These are phyloP conservation scores for Brachypalpus laphriformis DNA, from an alignment of 2,888 invertebrate genomes.

Conservation along the genomic window DNA sequence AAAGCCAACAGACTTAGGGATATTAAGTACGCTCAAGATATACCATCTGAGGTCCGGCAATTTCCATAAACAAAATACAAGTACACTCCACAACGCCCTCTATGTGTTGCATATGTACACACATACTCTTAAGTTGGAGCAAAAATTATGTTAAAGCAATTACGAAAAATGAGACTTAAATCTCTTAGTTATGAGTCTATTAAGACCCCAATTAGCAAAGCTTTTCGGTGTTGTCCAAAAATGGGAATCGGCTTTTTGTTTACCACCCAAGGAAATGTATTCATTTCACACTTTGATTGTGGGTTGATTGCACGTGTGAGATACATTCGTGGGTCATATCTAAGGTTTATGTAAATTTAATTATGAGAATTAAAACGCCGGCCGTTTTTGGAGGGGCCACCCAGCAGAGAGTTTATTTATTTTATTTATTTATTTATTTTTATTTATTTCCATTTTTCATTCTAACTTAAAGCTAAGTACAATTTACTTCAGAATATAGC, in stretches of 20 bases:
- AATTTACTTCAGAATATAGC: no score
- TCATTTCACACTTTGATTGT: neutral
- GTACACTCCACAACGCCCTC: neutral
- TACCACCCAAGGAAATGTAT: neutral
- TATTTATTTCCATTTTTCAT: no score
- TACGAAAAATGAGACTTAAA: slow-evolving; percentile 20
- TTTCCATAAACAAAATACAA: neutral
- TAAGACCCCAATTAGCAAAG: slow-evolving; percentile 26
- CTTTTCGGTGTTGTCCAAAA: slow-evolving; percentile 11
- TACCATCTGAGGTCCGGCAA: neutral
- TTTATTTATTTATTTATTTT: no score
- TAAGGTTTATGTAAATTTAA: neutral
- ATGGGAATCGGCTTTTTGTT: slow-evolving; percentile 14
- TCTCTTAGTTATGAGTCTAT: neutral
- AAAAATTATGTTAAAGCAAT: slow-evolving; percentile 11
- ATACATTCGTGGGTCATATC: neutral
- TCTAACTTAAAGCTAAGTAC: no score
- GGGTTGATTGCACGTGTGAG: slow-evolving; percentile 26
- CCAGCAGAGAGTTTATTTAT: no score
- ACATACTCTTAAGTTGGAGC: no score
- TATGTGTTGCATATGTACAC: neutral
- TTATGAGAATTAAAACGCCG: neutral
- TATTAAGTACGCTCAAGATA: neutral
- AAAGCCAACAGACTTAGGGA: neutral
- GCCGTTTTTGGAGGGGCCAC: neutral